Conservation (phyloP, 2,113 vertebrate genomes). For the Dissostichus mawsoni region DNA sequence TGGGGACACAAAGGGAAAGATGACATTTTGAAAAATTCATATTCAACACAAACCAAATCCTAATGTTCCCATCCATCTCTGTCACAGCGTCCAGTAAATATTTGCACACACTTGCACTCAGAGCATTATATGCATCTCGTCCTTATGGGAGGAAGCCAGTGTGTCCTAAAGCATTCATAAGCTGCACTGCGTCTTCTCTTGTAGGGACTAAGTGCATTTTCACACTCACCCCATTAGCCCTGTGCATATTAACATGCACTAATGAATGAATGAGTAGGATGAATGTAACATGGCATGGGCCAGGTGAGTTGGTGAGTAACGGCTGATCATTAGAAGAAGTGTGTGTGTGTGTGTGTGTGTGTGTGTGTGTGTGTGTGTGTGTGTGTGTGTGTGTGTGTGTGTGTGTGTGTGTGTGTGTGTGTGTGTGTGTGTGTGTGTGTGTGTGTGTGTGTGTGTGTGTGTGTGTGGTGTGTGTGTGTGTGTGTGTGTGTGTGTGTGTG, state of each 20-base stretch:
- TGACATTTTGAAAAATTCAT: slow-evolving; percentile 37
- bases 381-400: not conserved
- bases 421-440: not conserved
- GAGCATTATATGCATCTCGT: slow-evolving; percentile 21
- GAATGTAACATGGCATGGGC: slow-evolving; percentile 42
- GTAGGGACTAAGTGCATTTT: slow-evolving; percentile 45
- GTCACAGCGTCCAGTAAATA: slow-evolving; percentile 52
- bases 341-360: not conserved
- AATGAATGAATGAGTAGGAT: slow-evolving; percentile 58
- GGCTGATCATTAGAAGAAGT: slow-evolving; percentile 28
- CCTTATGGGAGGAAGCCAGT: slow-evolving; percentile 23
- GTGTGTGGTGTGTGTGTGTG: not conserved
- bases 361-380: not conserved
- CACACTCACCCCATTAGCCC: slow-evolving; percentile 49
- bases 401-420: not conserved
- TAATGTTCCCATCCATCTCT: slow-evolving; percentile 53
- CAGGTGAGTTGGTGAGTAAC: slow-evolving; percentile 33
- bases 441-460: not conserved
- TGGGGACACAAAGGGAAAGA: slow-evolving; percentile 20
- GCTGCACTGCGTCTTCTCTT: slow-evolving; percentile 37
- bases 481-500: not conserved
- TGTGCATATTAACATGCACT: slow-evolving; percentile 52
- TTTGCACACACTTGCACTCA: slow-evolving; percentile 37
- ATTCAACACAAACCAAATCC: slow-evolving; percentile 39
- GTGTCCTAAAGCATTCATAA: slow-evolving; percentile 25